Percentiles rank a stretch among this genome's conserved stretches.
Conservation (phyloP, 2,113 vertebrate genomes). For the Lasiurus borealis region DNA sequence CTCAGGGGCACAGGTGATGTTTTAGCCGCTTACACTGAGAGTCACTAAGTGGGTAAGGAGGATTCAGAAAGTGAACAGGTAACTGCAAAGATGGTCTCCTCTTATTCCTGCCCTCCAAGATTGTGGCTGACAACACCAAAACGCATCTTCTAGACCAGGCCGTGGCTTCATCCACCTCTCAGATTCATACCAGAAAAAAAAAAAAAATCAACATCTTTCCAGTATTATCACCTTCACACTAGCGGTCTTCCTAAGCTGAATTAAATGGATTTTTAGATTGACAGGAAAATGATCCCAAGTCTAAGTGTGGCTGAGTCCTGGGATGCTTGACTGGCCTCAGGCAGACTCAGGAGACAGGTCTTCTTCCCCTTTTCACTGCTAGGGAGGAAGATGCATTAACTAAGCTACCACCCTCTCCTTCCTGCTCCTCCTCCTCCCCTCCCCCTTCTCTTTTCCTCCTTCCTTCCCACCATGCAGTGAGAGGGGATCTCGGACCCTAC, state of each 20-base stretch:
- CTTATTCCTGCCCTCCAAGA: neutral
- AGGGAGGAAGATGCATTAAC: neutral
- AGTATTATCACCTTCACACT: neutral
- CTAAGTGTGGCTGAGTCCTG: neutral
- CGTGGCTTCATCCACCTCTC: neutral
- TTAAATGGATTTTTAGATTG: neutral
- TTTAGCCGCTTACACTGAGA: constrained; percentile 18
- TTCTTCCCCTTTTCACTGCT: neutral
- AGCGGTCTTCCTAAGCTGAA: neutral
- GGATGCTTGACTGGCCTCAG: neutral
- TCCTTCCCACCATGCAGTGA: neutral
- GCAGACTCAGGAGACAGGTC: neutral
- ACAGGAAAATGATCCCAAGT: neutral
- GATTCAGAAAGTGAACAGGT: neutral
- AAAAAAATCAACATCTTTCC: neutral
- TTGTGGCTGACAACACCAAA: neutral
- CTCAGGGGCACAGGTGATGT: neutral
- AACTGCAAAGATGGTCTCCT: neutral
- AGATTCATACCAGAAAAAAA: neutral
- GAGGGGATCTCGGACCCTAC: neutral
- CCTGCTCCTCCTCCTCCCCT: neutral
- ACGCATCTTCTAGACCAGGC: neutral
- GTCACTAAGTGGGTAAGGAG: neutral
- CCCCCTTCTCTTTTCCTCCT: neutral
- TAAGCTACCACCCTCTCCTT: neutral